phyloP scores from a whole-genome alignment of 2,113 vertebrate genomes.

The Madoqua kirkii region DNA sequence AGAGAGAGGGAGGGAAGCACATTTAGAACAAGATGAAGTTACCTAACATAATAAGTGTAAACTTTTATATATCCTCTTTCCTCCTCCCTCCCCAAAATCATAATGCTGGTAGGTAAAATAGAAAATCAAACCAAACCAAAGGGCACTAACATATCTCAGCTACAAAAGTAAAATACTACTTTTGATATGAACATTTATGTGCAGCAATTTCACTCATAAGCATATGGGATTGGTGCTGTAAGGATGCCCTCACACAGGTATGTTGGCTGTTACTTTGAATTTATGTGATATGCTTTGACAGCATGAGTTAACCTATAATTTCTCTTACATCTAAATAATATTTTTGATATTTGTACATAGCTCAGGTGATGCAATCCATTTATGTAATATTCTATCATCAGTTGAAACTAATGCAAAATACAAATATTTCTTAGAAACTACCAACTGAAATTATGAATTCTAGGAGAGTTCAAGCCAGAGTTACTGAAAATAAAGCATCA shows the following conservation, averaged over 20 bases:
- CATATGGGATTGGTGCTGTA: not conserved
- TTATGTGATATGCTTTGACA: not conserved
- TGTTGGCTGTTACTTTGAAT: not conserved
- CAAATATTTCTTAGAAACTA: not conserved
- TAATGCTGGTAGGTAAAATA: not conserved
- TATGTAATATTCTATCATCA: not conserved
- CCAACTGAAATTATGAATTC: not conserved
- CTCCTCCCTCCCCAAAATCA: accelerated
- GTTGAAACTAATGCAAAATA: not conserved
- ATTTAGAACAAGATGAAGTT: not conserved
- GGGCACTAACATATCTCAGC: not conserved
- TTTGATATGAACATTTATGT: not conserved
- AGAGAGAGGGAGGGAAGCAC: not conserved
- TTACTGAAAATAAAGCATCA: not conserved
- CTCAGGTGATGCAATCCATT: not conserved
- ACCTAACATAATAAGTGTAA: not conserved
- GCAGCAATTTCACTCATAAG: not conserved
- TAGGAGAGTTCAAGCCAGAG: not conserved
- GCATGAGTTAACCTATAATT: not conserved
- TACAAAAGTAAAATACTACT: not conserved
- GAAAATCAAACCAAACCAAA: not conserved
- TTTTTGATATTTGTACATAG: not conserved
- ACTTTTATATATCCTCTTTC: not conserved
- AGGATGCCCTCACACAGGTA: not conserved
- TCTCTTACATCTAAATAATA: not conserved